Percentiles rank a stretch among this genome's conserved stretches.
phyloP scores from a whole-genome alignment of 2,113 vertebrate genomes.

The Sciurus niger region DNA sequence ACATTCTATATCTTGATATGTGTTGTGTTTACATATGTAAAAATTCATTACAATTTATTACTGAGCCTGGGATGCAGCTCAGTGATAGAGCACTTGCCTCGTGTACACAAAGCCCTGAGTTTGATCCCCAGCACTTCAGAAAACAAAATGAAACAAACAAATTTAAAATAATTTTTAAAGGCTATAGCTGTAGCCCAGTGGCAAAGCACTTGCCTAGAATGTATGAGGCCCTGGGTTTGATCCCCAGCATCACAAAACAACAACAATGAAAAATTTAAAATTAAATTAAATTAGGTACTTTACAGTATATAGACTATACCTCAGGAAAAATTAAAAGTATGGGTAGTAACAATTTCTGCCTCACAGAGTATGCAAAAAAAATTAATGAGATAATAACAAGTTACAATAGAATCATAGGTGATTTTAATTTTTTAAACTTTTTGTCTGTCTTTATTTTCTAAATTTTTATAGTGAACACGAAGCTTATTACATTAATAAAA shows the following conservation, averaged over 20 bases:
- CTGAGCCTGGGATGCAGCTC: background rate
- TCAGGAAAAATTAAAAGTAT: background rate
- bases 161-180: background rate
- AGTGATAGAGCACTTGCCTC: no score
- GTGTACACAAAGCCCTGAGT: no score
- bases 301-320: background rate
- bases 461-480: background rate
- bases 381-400: slow-evolving; percentile 9
- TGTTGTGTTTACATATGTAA: background rate
- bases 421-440: slow-evolving; percentile 31
- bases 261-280: no score
- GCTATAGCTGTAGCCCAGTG: background rate
- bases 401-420: background rate
- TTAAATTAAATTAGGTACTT: background rate
- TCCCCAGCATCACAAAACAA: background rate
- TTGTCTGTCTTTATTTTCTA: background rate
- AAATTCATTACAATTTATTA: background rate
- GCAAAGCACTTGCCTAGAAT: background rate
- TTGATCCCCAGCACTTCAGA: no score
- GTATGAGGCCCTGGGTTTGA: background rate
- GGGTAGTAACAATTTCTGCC: background rate
- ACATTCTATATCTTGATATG: background rate
- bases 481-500: background rate
- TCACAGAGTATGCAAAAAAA: background rate
- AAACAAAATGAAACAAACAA: background rate